Evolutionary conservation across 1,140 invertebrate genomes (phyloP).

Genomic region (Ephestia elutella): DNA sequence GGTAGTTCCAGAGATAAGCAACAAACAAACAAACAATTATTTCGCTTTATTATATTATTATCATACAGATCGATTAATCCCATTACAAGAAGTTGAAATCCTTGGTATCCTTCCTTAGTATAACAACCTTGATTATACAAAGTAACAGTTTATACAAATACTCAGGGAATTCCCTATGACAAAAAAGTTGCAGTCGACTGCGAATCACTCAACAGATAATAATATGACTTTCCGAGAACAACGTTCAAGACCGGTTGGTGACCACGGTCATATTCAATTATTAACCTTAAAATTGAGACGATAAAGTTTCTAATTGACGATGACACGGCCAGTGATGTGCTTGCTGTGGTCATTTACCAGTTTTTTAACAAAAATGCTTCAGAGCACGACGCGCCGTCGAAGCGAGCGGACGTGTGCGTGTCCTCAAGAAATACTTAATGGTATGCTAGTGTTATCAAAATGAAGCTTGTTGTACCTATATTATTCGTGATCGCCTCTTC

Average conservation of each 20-base stretch:
- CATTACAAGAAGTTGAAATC: too few relatives aligned
- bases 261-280: neutral
- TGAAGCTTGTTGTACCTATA: constrained; percentile 11
- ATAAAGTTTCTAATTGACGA: neutral
- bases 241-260: neutral
- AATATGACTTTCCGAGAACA: neutral
- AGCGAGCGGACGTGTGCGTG: neutral
- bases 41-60: too few relatives aligned
- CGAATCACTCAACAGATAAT: neutral
- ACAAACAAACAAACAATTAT: too few relatives aligned
- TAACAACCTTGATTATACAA: neutral
- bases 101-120: neutral
- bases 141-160: neutral
- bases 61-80: too few relatives aligned
- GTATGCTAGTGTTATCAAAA: constrained; percentile 10
- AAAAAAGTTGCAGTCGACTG: neutral
- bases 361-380: neutral
- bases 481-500: neutral
- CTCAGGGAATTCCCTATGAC: neutral
- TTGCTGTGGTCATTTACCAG: neutral
- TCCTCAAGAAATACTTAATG: neutral
- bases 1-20: too few relatives aligned
- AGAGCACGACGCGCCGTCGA: constrained; percentile 10
- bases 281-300: neutral
- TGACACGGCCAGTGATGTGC: neutral